Evolutionary conservation across 1,140 invertebrate species (phyloP), one percentile per base, ranked within the genome.

Genomic region (Tyrophagus putrescentiae): DNA sequence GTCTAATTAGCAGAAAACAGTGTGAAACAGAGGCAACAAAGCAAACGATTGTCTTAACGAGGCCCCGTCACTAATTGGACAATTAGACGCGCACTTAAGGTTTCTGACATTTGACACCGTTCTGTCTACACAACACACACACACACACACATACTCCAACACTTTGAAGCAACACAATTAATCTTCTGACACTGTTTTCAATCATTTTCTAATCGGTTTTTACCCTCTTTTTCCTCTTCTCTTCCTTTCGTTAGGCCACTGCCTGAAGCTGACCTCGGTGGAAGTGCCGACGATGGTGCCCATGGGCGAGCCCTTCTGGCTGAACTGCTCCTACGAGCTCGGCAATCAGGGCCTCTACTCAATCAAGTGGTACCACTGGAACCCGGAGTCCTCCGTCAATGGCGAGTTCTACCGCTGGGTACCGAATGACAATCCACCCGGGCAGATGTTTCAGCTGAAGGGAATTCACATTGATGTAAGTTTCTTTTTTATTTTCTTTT

Each of bases 391-490:
- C 1, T 11, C 28, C 23, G 32, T 25, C 25, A 60, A 60, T 16
- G 48, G 44, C 16, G 66, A 67, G 39, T 67, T 67, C 42, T 67
- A 65, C 48, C 60, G 66, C 25, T 67, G 64, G 50, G 23, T 67
- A 1, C 66, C 66, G 9, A 54, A 60, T n/a, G 64, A 67, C 45
- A 44, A 44, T 18, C 65, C 65, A 21, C 64, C 65, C 0, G 64
- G 61, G 4, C 64, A 67, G 34, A 64, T 56, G 57, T 67, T 67
- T 56, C 66, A 66, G 27, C 34, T 67, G 23, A 39, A 45, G 13
- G 66, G 66, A 31, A 62, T 67, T 11, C 61, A 64, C 54, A 27
- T 67, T 9, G 66, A 67, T 39, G 66, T 67, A 60, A 61, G 66
- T 66, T 28, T 34, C 23, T 45, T 21, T 59, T 18, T 4, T 16